These are phyloP conservation scores for Nemurella pictetii DNA, from an alignment of 2,888 invertebrate genomes.

Conservation along the genomic window DNA sequence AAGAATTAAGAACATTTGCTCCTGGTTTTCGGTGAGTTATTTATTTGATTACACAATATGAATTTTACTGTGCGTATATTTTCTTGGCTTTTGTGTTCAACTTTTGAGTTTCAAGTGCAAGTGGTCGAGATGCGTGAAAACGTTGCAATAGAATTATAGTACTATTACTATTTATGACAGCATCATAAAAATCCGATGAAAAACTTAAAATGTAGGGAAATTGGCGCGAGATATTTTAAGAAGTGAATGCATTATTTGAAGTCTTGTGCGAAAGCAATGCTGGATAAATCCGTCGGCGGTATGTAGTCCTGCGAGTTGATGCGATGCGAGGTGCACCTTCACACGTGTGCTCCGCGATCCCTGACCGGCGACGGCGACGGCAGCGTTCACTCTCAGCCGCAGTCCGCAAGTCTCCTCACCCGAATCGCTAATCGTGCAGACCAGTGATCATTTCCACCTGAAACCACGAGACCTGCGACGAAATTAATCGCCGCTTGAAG, in stretches of 20 bases:
- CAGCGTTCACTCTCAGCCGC: background rate
- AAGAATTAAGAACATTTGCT: slow-evolving; percentile 18
- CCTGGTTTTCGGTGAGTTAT: slow-evolving; percentile 30
- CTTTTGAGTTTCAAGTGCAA: background rate
- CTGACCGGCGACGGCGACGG: background rate
- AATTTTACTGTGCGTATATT: background rate
- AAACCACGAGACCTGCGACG: background rate
- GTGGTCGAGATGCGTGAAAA: background rate
- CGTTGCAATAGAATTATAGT: no score
- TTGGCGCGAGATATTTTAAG: background rate
- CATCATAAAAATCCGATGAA: background rate
- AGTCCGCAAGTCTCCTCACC: background rate
- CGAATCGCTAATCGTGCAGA: background rate
- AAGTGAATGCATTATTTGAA: background rate
- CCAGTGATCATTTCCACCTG: background rate
- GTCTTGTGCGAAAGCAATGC: background rate
- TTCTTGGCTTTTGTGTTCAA: background rate
- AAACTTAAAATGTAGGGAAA: background rate
- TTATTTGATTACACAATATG: background rate
- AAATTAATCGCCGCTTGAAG: background rate
- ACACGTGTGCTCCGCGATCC: background rate
- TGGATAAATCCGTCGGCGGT: background rate
- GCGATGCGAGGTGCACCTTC: background rate
- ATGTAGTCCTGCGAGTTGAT: background rate
- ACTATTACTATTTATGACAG: no score